Percentiles rank a stretch among this genome's conserved stretches.
Evolutionary conservation across 2,113 vertebrate genomes (phyloP).

Genomic region (Pipa parva): DNA sequence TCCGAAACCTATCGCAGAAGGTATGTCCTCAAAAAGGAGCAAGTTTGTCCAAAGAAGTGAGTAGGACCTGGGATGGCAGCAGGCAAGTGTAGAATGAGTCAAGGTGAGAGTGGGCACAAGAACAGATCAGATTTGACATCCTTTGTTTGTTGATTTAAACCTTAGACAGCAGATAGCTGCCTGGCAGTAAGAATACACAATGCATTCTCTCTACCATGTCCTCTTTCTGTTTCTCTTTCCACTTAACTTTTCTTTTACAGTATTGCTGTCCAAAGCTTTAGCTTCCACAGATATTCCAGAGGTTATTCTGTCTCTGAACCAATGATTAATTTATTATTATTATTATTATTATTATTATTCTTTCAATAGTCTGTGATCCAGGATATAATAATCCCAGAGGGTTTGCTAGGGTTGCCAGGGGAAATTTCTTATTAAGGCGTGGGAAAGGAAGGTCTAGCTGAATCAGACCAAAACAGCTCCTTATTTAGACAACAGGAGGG

Average conservation of each 20-base stretch:
- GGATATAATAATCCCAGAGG: constrained; percentile 19
- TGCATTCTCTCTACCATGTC: not conserved
- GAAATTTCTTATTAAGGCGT: constrained; percentile 37
- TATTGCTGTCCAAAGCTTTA: not conserved
- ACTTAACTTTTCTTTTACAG: not conserved
- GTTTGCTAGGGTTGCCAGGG: not conserved
- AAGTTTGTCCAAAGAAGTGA: not conserved
- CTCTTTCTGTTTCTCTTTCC: not conserved
- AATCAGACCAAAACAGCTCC: constrained; percentile 31
- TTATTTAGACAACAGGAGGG: constrained; percentile 29
- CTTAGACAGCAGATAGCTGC: not conserved
- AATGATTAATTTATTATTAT: not conserved
- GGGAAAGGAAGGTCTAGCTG: constrained; percentile 25
- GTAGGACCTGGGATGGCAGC: not conserved
- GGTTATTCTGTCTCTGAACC: not conserved
- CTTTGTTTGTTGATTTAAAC: too few relatives aligned
- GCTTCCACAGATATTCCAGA: not conserved
- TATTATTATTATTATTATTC: constrained; percentile 1
- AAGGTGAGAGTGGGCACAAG: not conserved
- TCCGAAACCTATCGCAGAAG: constrained; percentile 93
- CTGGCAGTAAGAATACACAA: not conserved
- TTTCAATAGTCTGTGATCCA: constrained; percentile 1
- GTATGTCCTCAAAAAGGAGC: constrained; percentile 67
- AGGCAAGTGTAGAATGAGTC: not conserved
- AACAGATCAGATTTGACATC: not conserved